A percentile compares a stretch with the other conserved stretches of the same genome.
Evolutionary conservation across 2,113 vertebrate genomes (phyloP).

Genomic region (Erythrocebus patas): DNA sequence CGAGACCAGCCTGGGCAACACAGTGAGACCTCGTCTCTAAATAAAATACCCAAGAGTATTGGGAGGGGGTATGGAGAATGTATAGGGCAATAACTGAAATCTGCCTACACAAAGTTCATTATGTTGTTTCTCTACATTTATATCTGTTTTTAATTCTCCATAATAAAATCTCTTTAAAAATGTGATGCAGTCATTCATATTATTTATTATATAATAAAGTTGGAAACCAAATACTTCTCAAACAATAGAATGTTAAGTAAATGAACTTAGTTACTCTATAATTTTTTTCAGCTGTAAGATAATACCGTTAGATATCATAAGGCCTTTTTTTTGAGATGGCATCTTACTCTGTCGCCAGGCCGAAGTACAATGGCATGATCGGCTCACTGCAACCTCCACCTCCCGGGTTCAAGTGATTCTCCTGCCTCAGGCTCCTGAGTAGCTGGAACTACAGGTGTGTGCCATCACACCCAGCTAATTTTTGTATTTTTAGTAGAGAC

Average conservation of each 20-base stretch:
- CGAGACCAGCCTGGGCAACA: too few species aligned
- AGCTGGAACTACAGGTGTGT: too few species aligned
- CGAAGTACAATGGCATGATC: too few species aligned
- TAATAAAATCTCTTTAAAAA: slow-evolving; percentile 28
- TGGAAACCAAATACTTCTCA: background rate
- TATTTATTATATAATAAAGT: background rate
- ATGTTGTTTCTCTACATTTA: background rate
- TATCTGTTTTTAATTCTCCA: background rate
- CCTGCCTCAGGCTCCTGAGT: too few species aligned
- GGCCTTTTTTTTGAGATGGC: too few species aligned
- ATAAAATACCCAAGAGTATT: too few species aligned
- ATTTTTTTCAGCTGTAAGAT: background rate
- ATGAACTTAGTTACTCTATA: background rate
- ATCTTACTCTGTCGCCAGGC: too few species aligned
- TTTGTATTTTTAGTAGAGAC: too few species aligned
- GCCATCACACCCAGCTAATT: too few species aligned
- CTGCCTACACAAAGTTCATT: background rate
- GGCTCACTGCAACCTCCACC: too few species aligned
- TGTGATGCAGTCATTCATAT: background rate
- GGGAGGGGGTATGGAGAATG: background rate
- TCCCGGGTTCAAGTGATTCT: too few species aligned
- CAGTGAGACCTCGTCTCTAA: too few species aligned
- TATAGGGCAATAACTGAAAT: background rate
- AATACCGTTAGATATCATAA: background rate
- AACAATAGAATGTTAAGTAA: background rate